phyloP scores from a whole-genome alignment of 92 coral and sea anemone genomes.

The Zoanthus sansibaricus region DNA sequence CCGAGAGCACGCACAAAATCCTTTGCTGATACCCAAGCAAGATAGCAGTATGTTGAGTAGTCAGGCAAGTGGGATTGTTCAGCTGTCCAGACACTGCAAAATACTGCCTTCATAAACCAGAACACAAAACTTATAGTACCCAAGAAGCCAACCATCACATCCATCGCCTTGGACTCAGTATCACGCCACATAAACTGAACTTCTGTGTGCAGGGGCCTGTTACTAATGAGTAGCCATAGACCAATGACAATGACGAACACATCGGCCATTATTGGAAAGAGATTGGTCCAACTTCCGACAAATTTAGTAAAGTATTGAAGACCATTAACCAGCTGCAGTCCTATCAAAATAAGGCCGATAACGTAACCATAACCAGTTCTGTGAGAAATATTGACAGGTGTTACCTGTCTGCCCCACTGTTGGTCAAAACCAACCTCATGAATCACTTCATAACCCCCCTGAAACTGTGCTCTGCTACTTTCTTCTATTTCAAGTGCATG shows the following conservation, averaged over 20 bases:
- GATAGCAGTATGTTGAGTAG: conserved; percentile 38
- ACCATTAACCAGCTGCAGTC: conserved; percentile 72
- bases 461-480: conserved; percentile 42
- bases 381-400: conserved; percentile 68
- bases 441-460: conserved; percentile 27
- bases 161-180: conserved; percentile 85
- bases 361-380: conserved; percentile 79
- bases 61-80: conserved; percentile 17
- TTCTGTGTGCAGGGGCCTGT: background rate
- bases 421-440: background rate
- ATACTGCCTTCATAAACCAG: conserved; percentile 78
- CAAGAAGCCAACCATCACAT: conserved; percentile 89
- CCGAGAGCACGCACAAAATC: conserved; percentile 65
- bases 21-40: conserved; percentile 75
- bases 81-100: conserved; percentile 69
- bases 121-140: conserved; percentile 76
- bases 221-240: conserved; percentile 62
- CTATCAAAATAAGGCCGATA: conserved; percentile 70
- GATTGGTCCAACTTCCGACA: conserved; percentile 80
- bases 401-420: background rate
- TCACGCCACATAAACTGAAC: conserved; percentile 76
- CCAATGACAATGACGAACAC: conserved; percentile 72
- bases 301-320: conserved; percentile 67
- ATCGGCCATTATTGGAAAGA: conserved; percentile 79
- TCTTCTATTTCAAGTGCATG: conserved; percentile 86